A percentile compares a stretch with the other conserved stretches of the same genome.
Evolutionary conservation across 2,888 invertebrate genomes (phyloP).

Genomic region (Zaprionus bogoriensis): DNA sequence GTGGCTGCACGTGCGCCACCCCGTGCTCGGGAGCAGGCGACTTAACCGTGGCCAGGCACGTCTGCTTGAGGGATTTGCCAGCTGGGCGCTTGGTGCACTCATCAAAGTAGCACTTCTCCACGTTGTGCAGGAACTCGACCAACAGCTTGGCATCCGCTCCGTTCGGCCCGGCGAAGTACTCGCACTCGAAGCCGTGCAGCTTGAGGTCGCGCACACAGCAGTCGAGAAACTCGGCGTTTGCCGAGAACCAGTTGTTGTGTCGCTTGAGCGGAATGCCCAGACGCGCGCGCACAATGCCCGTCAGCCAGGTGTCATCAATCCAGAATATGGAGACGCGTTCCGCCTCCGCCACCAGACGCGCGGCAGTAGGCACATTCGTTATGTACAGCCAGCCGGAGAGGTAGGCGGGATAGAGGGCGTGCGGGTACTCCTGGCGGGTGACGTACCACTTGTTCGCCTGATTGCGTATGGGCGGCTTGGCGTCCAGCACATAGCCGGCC

Average conservation of each 20-base stretch:
- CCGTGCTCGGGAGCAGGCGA: constrained; percentile 79
- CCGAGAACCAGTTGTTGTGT: constrained; percentile 86
- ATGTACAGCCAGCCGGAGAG: constrained; percentile 93
- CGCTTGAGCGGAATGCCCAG: constrained; percentile 85
- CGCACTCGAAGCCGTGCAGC: constrained; percentile 85
- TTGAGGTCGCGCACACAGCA: constrained; percentile 88
- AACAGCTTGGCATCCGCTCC: constrained; percentile 89
- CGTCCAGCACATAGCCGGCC: constrained; percentile 87
- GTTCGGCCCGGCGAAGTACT: constrained; percentile 89
- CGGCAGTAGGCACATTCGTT: constrained; percentile 87
- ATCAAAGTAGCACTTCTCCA: constrained; percentile 85
- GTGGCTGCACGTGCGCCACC: constrained; percentile 69
- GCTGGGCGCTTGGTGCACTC: constrained; percentile 84
- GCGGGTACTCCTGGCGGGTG: constrained; percentile 86
- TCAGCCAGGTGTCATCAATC: constrained; percentile 95
- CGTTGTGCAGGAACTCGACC: constrained; percentile 86
- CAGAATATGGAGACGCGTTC: constrained; percentile 89
- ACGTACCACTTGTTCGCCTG: constrained; percentile 92
- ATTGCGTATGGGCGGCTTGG: constrained; percentile 87
- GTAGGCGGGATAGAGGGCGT: constrained; percentile 87
- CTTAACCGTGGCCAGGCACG: constrained; percentile 85
- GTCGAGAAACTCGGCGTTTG: constrained; percentile 88
- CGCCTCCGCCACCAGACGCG: constrained; percentile 85
- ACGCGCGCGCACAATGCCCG: constrained; percentile 88
- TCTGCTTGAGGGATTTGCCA: constrained; percentile 84